Evolutionary conservation across 2,113 vertebrate species (phyloP).

Genomic region (Prunella fulvescens): DNA sequence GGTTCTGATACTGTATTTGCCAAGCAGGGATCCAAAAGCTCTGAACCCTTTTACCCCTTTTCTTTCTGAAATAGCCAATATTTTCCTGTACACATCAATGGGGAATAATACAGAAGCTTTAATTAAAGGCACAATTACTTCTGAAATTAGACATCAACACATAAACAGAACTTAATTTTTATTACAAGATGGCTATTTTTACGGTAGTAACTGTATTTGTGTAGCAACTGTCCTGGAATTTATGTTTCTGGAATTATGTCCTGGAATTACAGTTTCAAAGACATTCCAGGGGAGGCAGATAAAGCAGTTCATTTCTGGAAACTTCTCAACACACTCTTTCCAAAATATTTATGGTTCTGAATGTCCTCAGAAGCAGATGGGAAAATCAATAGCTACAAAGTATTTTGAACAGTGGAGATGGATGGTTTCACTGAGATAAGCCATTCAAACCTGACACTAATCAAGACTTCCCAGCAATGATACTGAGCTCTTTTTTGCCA

Average conservation of each 20-base stretch:
- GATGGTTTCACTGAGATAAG: background rate
- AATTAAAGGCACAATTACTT: background rate
- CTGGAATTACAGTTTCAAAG: slow-evolving; percentile 7
- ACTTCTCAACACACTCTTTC: background rate
- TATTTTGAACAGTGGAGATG: background rate
- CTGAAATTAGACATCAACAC: background rate
- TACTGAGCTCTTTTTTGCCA: background rate
- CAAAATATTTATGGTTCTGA: background rate
- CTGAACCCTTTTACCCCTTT: background rate
- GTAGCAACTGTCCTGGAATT: background rate
- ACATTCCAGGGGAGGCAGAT: background rate
- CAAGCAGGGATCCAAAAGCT: background rate
- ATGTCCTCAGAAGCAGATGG: background rate
- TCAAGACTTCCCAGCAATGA: background rate
- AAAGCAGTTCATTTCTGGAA: background rate
- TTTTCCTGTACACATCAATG: background rate
- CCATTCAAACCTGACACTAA: background rate
- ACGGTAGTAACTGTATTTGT: background rate
- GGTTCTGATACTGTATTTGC: background rate
- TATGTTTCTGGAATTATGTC: no score
- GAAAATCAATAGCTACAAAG: background rate
- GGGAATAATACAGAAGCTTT: background rate
- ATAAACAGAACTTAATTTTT: background rate
- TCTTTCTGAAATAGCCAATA: background rate
- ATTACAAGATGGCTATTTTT: background rate